A percentile compares a stretch with the other conserved stretches of the same genome.
phyloP scores from a whole-genome alignment of 2,113 vertebrate genomes.

The rabbit (Oryctolagus cuniculus) region DNA sequence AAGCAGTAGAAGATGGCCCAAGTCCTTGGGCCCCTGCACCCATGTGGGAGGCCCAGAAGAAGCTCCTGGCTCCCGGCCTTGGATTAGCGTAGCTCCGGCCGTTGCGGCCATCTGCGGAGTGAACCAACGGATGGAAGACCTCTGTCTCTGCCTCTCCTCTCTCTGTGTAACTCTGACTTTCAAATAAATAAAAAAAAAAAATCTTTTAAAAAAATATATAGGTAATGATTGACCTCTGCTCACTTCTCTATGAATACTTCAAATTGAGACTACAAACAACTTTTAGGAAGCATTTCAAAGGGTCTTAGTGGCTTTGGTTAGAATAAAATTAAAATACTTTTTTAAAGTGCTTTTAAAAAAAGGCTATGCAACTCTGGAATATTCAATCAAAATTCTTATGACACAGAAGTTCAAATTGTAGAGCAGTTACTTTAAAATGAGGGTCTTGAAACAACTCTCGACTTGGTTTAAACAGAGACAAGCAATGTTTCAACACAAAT shows the following conservation, averaged over 20 bases:
- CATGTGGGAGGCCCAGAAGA: too few relatives aligned
- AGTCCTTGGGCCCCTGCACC: too few relatives aligned
- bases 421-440: conserved; percentile 44
- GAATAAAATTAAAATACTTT: conserved; percentile 14
- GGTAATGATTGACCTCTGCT: background rate
- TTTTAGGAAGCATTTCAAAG: background rate
- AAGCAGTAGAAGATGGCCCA: too few relatives aligned
- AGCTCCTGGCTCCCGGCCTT: too few relatives aligned
- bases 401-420: background rate
- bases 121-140: too few relatives aligned
- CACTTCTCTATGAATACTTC: background rate
- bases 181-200: too few relatives aligned
- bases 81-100: too few relatives aligned
- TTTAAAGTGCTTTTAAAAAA: background rate
- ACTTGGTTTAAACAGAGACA: conserved; percentile 60
- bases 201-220: too few relatives aligned
- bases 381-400: conserved; percentile 28
- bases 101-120: too few relatives aligned
- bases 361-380: conserved; percentile 16
- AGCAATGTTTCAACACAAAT: conserved; percentile 51
- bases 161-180: too few relatives aligned
- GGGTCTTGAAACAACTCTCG: conserved; percentile 29
- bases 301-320: background rate
- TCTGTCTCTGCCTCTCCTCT: too few relatives aligned
- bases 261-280: background rate